phyloP scores from a whole-genome alignment of 2,113 vertebrate species.

The Phrynosoma blainvillii region DNA sequence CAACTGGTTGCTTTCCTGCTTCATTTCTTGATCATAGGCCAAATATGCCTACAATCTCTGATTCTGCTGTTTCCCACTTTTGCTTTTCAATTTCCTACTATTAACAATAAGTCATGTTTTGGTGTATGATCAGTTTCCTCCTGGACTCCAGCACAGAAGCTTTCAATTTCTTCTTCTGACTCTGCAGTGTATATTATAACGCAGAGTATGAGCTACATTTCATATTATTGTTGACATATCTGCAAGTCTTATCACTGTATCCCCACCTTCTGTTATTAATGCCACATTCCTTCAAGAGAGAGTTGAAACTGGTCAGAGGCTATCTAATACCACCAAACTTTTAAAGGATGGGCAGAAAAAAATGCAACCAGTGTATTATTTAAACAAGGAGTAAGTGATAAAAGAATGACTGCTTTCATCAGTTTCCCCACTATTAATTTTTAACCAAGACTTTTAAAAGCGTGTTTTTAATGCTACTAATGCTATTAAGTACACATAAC shows the following conservation, averaged over 20 bases:
- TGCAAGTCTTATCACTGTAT: background rate
- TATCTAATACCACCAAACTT: background rate
- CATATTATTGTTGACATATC: too few species aligned
- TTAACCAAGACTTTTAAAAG: background rate
- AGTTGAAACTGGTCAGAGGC: background rate
- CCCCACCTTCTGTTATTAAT: background rate
- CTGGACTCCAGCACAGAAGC: too few species aligned
- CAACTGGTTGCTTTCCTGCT: too few species aligned
- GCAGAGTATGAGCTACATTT: background rate
- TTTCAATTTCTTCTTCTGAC: too few species aligned
- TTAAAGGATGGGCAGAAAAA: background rate
- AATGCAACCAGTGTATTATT: background rate
- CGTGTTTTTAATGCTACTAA: background rate
- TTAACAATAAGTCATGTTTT: too few species aligned
- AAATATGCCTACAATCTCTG: too few species aligned
- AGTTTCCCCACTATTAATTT: background rate
- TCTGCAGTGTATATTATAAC: background rate
- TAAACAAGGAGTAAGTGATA: background rate
- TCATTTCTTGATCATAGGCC: too few species aligned
- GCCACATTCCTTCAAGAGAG: background rate
- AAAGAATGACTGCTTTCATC: background rate
- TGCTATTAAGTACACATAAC: background rate
- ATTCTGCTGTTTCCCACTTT: too few species aligned
- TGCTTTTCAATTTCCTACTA: too few species aligned
- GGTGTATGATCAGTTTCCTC: too few species aligned